These are phyloP conservation scores for Leucophenga montana DNA, from an alignment of 2,888 invertebrate genomes.

Conservation along the genomic window DNA sequence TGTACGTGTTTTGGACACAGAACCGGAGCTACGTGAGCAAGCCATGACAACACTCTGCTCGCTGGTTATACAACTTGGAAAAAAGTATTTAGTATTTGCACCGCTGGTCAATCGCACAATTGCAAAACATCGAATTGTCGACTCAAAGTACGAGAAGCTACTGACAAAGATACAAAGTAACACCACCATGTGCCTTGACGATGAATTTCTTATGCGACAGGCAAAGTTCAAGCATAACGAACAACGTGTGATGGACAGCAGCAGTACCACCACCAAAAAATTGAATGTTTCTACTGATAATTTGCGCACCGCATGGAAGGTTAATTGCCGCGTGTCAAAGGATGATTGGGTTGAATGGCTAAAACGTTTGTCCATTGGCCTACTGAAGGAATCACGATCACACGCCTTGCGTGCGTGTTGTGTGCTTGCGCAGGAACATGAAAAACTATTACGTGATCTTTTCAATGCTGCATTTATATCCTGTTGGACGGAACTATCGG, in stretches of 20 bases:
- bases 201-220: constrained; percentile 80
- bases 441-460: constrained; percentile 94
- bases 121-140: constrained; percentile 84
- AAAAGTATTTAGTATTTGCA: constrained; percentile 92
- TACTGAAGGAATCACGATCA: constrained; percentile 95
- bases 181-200: constrained; percentile 84
- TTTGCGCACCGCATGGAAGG: constrained; percentile 93
- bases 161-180: constrained; percentile 82
- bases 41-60: constrained; percentile 95
- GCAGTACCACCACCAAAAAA: constrained; percentile 84
- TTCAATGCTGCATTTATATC: constrained; percentile 99
- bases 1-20: constrained; percentile 88
- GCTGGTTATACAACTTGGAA: constrained; percentile 88
- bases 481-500: constrained; percentile 95
- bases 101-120: constrained; percentile 91
- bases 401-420: constrained; percentile 95
- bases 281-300: constrained; percentile 88
- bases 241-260: constrained; percentile 77
- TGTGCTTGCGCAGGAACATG: constrained; percentile 93
- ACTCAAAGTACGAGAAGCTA: constrained; percentile 85
- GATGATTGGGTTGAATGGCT: constrained; percentile 99
- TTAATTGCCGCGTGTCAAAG: constrained; percentile 92
- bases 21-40: constrained; percentile 82
- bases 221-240: constrained; percentile 83
- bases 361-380: constrained; percentile 89